Percentiles rank a stretch among this genome's conserved stretches.
Evolutionary conservation across 1,140 invertebrate species (phyloP).

Genomic region (Drosophila kohkoa): DNA sequence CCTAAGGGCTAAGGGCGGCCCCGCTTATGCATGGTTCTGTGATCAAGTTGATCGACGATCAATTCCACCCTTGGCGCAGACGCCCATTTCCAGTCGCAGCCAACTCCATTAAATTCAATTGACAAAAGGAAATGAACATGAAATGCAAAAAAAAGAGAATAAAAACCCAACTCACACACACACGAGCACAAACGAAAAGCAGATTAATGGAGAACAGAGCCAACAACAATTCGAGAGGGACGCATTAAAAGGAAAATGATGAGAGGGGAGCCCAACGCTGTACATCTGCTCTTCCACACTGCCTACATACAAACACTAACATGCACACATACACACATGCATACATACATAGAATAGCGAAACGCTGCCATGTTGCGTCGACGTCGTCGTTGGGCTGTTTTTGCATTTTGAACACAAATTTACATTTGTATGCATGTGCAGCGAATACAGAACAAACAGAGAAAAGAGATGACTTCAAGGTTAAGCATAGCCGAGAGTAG

Average conservation of each 20-base stretch:
- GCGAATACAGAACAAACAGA: conserved; percentile 45
- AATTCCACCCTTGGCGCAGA: conserved; percentile 72
- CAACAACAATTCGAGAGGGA: conserved; percentile 56
- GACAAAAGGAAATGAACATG: conserved; percentile 82
- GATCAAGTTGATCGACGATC: conserved; percentile 81
- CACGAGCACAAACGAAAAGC: conserved; percentile 23
- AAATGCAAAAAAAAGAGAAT: conserved; percentile 69
- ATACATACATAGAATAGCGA: conserved; percentile 15
- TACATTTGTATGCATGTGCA: conserved; percentile 57
- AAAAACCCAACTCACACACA: conserved; percentile 33
- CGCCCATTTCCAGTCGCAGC: conserved; percentile 37
- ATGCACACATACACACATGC: neutral
- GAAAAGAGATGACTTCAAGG: conserved; percentile 56
- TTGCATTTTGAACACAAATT: conserved; percentile 46
- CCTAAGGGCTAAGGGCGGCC: conserved; percentile 35
- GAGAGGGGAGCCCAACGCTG: conserved; percentile 24
- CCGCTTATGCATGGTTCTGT: conserved; percentile 59
- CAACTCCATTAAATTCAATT: conserved; percentile 82
- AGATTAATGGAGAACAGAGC: conserved; percentile 39
- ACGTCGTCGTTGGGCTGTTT: conserved; percentile 26
- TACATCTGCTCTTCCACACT: conserved; percentile 22
- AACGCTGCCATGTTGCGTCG: conserved; percentile 45
- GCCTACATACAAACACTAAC: neutral
- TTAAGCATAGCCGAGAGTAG: conserved; percentile 53
- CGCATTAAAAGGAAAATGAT: conserved; percentile 31